Percentiles rank a stretch among this genome's conserved stretches.
phyloP scores from a whole-genome alignment of 2,888 invertebrate species.

The Ormia ochracea region DNA sequence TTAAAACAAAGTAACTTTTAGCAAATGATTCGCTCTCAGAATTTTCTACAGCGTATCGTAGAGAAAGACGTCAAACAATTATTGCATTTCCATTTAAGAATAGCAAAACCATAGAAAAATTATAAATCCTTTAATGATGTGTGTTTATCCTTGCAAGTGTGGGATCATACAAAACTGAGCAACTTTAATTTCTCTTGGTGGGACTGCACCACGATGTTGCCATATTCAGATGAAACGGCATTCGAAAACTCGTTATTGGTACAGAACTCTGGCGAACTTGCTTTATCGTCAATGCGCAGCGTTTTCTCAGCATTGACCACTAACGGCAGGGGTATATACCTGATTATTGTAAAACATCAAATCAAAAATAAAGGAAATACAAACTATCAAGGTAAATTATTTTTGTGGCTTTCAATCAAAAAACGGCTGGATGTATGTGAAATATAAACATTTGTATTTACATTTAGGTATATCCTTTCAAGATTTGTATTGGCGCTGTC shows the following conservation, averaged over 20 bases:
- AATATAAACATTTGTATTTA: not conserved
- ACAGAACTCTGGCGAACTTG: slow-evolving; percentile 86
- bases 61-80: too few relatives aligned
- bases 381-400: slow-evolving; percentile 86
- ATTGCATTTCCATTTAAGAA: too few relatives aligned
- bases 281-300: slow-evolving; percentile 90
- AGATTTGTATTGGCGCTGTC: slow-evolving; percentile 88
- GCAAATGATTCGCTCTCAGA: too few relatives aligned
- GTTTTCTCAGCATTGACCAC: slow-evolving; percentile 93
- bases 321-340: slow-evolving; percentile 91
- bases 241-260: slow-evolving; percentile 90
- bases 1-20: too few relatives aligned
- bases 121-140: too few relatives aligned
- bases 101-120: too few relatives aligned
- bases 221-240: slow-evolving; percentile 90
- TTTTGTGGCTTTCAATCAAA: not conserved
- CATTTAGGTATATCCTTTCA: slow-evolving; percentile 89
- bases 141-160: slow-evolving; percentile 83
- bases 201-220: slow-evolving; percentile 90
- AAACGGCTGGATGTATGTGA: not conserved
- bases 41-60: too few relatives aligned
- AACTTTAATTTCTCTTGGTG: slow-evolving; percentile 94
- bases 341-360: slow-evolving; percentile 88
- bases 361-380: slow-evolving; percentile 84
- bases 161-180: slow-evolving; percentile 91